Evolutionary conservation across 2,797 vertebrate species (phyloP), one percentile per base, ranked within the genome.

Genomic region (Linurgus olivaceus): DNA sequence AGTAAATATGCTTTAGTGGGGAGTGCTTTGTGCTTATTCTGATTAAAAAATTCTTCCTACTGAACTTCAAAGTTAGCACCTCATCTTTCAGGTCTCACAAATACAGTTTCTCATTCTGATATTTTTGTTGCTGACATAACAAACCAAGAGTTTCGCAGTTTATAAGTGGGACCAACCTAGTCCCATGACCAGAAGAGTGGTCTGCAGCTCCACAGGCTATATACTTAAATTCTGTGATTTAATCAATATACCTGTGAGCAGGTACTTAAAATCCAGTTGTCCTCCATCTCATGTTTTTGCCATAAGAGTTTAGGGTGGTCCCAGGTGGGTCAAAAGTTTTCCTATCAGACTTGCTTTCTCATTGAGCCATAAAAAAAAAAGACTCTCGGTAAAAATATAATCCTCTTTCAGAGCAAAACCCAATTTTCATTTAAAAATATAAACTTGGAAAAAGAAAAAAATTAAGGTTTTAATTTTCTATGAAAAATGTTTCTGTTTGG

Each of bases 61-160:
- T 61, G 23, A 31, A 33, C 25, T 44, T 63, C 55, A 29, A 33
- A 67, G 8, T n/a, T 31, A 35, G 15, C 6, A 55, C 31, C 23
- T 86, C 37, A 9, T 73, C 47, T 65, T 86, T 70, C 54, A 75
- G 54, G 42, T 26, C 58, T 65, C 63, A 75, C 9, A 83, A 88
- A 87, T n/a, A 19, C 11, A 62, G 48, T 37, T 94, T 86, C 45
- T 80, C 2, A 1, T 37, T 44, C 38, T 28, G 68, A n/a, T 77
- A 65, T 77, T 90, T 92, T 77, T 57, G 35, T 72, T 86, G n/a
- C 38, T 81, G 58, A 20, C 40, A 14, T 19, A 55, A 16, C 47
- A 81, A 83, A 88, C 25, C 57, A 31, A 70, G 58, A 38, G 19
- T n/a, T 88, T 72, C 78, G 29, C 38, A 18, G 25, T 40, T 91